Evolutionary conservation across 2,888 invertebrate species (phyloP), one percentile per base, ranked within the genome.

Genomic region (Drosophila conformis): DNA sequence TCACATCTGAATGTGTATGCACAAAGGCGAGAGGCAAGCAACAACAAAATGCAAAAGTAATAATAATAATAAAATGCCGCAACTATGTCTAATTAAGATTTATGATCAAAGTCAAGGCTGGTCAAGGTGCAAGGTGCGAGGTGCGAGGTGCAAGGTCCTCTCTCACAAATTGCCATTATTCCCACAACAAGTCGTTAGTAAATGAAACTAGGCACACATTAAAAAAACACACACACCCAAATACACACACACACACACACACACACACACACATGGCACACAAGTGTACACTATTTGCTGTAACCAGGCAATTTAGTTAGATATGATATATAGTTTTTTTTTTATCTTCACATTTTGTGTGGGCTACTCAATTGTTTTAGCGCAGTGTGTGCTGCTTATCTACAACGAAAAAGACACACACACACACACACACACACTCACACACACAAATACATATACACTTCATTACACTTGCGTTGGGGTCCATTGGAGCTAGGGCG

Each of bases 61-160:
- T 63, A 60, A 51, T 42, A 69, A 53, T 48, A 65, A 72, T 58
- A 66, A 81, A 74, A 38, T 52, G 60, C 49, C 35, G 62, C 69
- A 79, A 74, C 70, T 71, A 69, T 72, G 61, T 72, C 64, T 71
- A 84, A 89, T 84, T 84, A 74, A 87, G 82, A 87, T 80, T 80
- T 82, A 84, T 84, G 72, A 70, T 66, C 36, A 87, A 75, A 72
- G 87, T 82, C 89, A 84, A 80, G 84, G 83, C 73, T 70, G 59
- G 42, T 59, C 76, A 60, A 61, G 51, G 46, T 61, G 21, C 76
- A 60, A 61, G 51, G 21, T 21, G 46, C 56, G 42, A 46, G 57
- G 27, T 33, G 58, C n/a, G 38, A 42, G 49, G 29, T 58, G 25
- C 51, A 59, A 53, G 69, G 40, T 40, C 35, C 46, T 33, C 42